These are phyloP conservation scores for Gadopsis marmoratus DNA, from an alignment of 2,797 vertebrate genomes.

Conservation along the genomic window DNA sequence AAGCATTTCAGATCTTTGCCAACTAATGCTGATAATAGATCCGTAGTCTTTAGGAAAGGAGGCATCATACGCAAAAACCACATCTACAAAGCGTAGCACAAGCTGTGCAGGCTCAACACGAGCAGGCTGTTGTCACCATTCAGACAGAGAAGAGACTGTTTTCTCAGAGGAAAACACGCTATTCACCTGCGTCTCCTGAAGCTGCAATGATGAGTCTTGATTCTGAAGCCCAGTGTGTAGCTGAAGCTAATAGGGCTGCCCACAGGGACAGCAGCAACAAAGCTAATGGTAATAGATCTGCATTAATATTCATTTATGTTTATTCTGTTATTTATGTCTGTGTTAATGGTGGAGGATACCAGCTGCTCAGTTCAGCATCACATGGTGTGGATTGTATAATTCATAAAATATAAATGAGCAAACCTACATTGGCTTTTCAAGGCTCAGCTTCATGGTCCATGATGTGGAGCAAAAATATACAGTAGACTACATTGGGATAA, in stretches of 20 bases:
- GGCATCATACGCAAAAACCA: slow-evolving; percentile 29
- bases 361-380: slow-evolving; percentile 57
- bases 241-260: slow-evolving; percentile 60
- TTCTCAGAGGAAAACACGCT: slow-evolving; percentile 48
- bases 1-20: slow-evolving; percentile 23
- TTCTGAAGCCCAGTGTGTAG: slow-evolving; percentile 45
- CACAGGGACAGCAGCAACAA: slow-evolving; percentile 65
- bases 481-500: not conserved
- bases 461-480: too few relatives aligned
- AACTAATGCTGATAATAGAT: slow-evolving; percentile 18
- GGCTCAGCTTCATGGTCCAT: slow-evolving; percentile 2
- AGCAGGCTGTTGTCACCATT: slow-evolving; percentile 55
- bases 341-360: slow-evolving; percentile 54
- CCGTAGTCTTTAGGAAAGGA: slow-evolving; percentile 16
- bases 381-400: slow-evolving; percentile 40
- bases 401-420: slow-evolving; percentile 50
- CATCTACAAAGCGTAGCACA: slow-evolving; percentile 17
- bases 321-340: slow-evolving; percentile 61
- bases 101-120: slow-evolving; percentile 50
- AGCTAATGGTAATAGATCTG: slow-evolving; percentile 71
- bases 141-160: slow-evolving; percentile 32
- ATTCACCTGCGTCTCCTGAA: slow-evolving; percentile 53
- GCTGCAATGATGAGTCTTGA: slow-evolving; percentile 31
- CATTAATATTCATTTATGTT: slow-evolving; percentile 76
- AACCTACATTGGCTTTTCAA: slow-evolving; percentile 23